Evolutionary conservation across 2,797 vertebrate genomes (phyloP).

Genomic region (Anolis apletophallus): DNA sequence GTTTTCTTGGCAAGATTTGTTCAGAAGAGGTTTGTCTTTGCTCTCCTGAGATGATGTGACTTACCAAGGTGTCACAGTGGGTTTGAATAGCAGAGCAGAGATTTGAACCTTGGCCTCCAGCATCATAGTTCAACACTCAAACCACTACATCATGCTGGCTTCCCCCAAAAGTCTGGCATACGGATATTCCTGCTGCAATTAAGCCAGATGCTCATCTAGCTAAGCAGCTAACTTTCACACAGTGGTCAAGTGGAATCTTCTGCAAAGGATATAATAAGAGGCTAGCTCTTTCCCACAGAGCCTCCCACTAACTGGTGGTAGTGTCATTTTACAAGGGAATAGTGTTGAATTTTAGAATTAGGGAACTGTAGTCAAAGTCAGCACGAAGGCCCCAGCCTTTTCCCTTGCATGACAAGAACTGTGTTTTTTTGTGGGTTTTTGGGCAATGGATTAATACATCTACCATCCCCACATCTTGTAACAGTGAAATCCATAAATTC

Average conservation of each 20-base stretch:
- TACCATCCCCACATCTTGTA: neutral
- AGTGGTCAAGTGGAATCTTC: neutral
- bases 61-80: no score
- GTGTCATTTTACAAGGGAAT: neutral
- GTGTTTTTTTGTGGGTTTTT: no score
- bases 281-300: neutral
- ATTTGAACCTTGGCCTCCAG: no score
- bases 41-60: no score
- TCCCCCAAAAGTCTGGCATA: neutral
- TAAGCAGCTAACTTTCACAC: neutral
- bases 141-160: no score
- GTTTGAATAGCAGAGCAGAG: no score
- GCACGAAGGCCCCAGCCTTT: neutral
- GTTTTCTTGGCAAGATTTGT: no score
- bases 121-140: no score
- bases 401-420: no score
- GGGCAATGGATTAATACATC: neutral
- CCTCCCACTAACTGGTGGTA: neutral
- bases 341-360: no score
- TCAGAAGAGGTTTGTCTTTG: no score
- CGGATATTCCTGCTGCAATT: neutral
- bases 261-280: neutral
- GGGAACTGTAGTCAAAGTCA: neutral
- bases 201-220: neutral
- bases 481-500: neutral